Evolutionary conservation across 1,140 invertebrate genomes (phyloP), one percentile per base, ranked within the genome.

Genomic region (Drosophila orosa): DNA sequence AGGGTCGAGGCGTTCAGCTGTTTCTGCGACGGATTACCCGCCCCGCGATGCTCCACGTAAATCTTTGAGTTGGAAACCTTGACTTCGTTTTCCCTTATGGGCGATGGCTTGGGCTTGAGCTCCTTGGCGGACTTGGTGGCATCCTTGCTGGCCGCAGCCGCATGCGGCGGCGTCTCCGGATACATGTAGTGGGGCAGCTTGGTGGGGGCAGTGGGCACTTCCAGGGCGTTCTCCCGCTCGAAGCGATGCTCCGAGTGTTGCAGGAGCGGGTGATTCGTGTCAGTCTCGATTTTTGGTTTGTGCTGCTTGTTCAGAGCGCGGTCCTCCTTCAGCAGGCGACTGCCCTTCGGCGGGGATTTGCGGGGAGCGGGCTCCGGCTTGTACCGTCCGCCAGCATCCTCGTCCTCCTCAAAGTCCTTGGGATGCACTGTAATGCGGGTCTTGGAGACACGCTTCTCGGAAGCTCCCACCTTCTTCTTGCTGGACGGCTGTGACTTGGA

Each of bases 171-270:
- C 45, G 86, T 95, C 92, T 58, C 93, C 5, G 90, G 93, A 35
- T 94, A 94, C 66, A 95, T 92, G 84, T 95, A 94, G 75, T 95
- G 95, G 25, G 93, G 94, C 67, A 94, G 93, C 78, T 95, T 95
- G 3, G 94, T 94, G 17, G 94, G 94, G 78, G 95, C 94, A 24
- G 95, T 92, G 52, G 95, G 95, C 74, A 95, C 95, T 35, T 95
- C 93, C 10, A 94, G 92, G 45, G 94, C 93, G 67, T 94, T 93
- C 61, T 94, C 93, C 48, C 93, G 94, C 77, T 96, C 95, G 80
- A 95, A 96, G 72, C 95, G 94, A 79, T 96, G 95, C 78, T 96
- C 95, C 0, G 95, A 96, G 92, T 96, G 95, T 87, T 96, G 96
- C 5, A 95, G 81, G 22, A 96, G 91, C 13, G 95, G 95, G 92